Evolutionary conservation across 2,113 vertebrate genomes (phyloP).

Genomic region (Menura novaehollandiae): DNA sequence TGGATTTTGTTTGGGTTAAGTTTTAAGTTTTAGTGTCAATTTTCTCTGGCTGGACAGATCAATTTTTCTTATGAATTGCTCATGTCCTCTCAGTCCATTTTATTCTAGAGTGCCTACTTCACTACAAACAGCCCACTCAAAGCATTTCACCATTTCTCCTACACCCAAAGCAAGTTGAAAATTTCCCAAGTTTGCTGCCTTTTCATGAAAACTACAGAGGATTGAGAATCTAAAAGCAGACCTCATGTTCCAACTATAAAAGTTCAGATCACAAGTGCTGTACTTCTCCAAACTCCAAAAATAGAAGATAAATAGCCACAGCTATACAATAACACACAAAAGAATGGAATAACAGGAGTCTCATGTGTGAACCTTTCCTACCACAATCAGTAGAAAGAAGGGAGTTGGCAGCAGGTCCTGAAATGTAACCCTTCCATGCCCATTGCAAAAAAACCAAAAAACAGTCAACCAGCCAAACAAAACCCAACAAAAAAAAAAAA

Average conservation of each 20-base stretch:
- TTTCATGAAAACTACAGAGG: not conserved
- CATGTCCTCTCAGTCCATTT: not conserved
- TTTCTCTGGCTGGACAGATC: not conserved
- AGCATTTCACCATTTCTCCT: not conserved
- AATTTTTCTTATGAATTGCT: constrained; percentile 2
- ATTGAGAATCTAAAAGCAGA: not conserved
- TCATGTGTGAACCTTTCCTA: not conserved
- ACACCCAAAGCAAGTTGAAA: not conserved
- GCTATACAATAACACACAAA: not conserved
- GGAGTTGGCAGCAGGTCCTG: not conserved
- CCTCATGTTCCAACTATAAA: not conserved
- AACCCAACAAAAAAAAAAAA: not conserved
- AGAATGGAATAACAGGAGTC: not conserved
- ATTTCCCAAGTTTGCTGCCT: not conserved
- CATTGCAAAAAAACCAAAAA: not conserved
- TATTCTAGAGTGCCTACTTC: not conserved
- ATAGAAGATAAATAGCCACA: not conserved
- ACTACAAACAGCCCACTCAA: not conserved
- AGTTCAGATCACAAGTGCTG: not conserved
- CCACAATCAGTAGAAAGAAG: not conserved
- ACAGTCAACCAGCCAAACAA: not conserved
- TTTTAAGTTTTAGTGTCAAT: constrained; percentile 27
- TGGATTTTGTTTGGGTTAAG: constrained; percentile 12
- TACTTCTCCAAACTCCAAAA: not conserved
- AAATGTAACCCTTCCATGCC: not conserved